Percentiles rank a stretch among this genome's conserved stretches.
phyloP scores from a whole-genome alignment of 2,113 vertebrate species.

The Heteronetta atricapilla region DNA sequence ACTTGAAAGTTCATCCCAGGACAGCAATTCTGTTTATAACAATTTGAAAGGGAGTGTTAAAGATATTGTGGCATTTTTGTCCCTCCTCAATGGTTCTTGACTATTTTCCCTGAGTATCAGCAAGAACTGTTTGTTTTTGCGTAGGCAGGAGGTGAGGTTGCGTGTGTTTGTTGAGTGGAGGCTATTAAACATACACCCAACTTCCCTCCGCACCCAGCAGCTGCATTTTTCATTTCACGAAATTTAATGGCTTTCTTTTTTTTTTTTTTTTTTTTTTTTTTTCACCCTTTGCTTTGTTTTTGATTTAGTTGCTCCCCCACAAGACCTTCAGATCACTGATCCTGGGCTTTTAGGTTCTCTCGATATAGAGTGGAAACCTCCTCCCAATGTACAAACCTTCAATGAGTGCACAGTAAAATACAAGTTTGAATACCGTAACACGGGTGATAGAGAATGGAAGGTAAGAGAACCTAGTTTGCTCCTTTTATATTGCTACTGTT shows the following conservation, averaged over 20 bases:
- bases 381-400: constrained; percentile 37
- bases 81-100: not conserved
- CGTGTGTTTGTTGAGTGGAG: accelerated
- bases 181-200: not conserved
- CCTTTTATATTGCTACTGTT: not conserved
- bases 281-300: not conserved
- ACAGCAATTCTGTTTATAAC: not conserved
- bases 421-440: constrained; percentile 78
- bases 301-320: constrained; percentile 83
- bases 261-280: too few species aligned
- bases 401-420: constrained; percentile 76
- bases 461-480: constrained; percentile 62
- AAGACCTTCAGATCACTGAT: constrained; percentile 79
- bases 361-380: constrained; percentile 81
- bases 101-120: not conserved
- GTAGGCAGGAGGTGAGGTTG: not conserved
- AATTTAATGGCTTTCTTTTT: accelerated
- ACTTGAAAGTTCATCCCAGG: not conserved
- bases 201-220: not conserved
- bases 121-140: accelerated
- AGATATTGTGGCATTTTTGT: not conserved
- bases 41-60: not conserved
- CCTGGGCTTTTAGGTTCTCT: constrained; percentile 85
- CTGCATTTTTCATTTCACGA: not conserved
- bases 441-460: constrained; percentile 77